Conservation (phyloP, 2,888 invertebrate genomes). For the Ypsolopha scabrella region DNA sequence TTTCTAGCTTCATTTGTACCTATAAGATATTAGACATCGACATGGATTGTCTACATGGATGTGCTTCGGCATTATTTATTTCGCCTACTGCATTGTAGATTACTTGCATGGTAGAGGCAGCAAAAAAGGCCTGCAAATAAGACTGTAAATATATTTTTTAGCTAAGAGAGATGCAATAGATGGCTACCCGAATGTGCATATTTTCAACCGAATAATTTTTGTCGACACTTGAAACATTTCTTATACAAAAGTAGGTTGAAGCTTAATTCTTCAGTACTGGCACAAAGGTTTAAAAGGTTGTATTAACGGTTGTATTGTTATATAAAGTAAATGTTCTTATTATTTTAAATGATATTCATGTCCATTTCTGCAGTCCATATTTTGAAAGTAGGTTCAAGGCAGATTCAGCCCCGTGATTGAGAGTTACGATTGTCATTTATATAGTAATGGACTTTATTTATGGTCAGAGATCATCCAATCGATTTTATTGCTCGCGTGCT, state of each 20-base stretch:
- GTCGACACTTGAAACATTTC: no score
- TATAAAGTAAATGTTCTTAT: no score
- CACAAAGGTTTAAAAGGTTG: no score
- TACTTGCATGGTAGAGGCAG: slow-evolving; percentile 5
- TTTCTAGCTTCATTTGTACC: slow-evolving; percentile 10
- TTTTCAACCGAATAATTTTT: no score
- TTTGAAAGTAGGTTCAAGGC: slow-evolving; percentile 20
- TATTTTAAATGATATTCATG: slow-evolving; percentile 4
- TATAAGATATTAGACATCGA: slow-evolving; percentile 5
- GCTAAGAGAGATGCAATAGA: no score
- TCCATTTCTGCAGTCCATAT: slow-evolving; percentile 22
- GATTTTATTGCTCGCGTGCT: slow-evolving; percentile 37
- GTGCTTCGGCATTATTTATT: slow-evolving; percentile 15
- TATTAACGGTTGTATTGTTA: no score
- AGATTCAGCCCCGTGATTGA: slow-evolving; percentile 43
- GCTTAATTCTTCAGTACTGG: no score
- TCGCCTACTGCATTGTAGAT: slow-evolving; percentile 11
- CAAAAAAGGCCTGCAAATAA: background rate
- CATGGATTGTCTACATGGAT: slow-evolving; percentile 15
- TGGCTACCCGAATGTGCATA: no score
- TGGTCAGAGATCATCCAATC: slow-evolving; percentile 40
- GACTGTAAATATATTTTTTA: no score
- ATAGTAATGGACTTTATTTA: slow-evolving; percentile 57
- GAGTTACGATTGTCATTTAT: slow-evolving; percentile 55
- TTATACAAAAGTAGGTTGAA: no score